A percentile compares a stretch with the other conserved stretches of the same genome.
Conservation (phyloP, 2,797 vertebrate species). For the Scleropages formosus region DNA sequence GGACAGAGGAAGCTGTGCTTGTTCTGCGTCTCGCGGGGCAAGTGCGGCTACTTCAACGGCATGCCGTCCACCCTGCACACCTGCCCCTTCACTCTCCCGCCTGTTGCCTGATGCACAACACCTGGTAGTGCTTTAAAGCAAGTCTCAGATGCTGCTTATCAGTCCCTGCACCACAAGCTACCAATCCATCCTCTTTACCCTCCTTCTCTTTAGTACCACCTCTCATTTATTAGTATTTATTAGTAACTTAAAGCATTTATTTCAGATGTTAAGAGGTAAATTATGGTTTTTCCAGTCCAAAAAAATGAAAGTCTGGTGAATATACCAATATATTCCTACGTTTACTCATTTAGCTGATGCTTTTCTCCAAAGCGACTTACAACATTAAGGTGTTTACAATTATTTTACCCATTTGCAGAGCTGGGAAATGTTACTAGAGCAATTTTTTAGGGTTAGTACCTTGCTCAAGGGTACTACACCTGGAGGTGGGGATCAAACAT, state of each 20-base stretch:
- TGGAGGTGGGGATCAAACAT: too few species aligned
- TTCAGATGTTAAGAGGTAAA: too few species aligned
- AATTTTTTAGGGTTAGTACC: too few species aligned
- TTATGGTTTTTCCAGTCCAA: too few species aligned
- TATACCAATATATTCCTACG: too few species aligned
- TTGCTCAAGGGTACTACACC: too few species aligned
- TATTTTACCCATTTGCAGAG: too few species aligned
- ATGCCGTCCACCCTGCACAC: conserved; percentile 68
- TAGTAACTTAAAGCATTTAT: not conserved
- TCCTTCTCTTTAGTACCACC: not conserved
- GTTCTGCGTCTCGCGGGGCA: conserved; percentile 66
- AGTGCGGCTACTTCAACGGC: conserved; percentile 74
- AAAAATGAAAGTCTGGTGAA: too few species aligned
- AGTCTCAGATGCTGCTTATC: conserved; percentile 56
- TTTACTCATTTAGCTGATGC: too few species aligned
- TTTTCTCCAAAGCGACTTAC: too few species aligned
- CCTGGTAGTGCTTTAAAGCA: conserved; percentile 60
- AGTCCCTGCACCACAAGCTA: conserved; percentile 35
- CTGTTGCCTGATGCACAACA: conserved; percentile 43
- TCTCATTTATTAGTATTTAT: not conserved
- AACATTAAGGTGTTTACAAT: too few species aligned
- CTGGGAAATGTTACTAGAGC: too few species aligned
- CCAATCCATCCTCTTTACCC: not conserved
- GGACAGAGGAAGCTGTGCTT: conserved; percentile 75
- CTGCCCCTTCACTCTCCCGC: conserved; percentile 28